Conservation (phyloP, 2,888 invertebrate genomes). For the Noctua fimbriata region DNA sequence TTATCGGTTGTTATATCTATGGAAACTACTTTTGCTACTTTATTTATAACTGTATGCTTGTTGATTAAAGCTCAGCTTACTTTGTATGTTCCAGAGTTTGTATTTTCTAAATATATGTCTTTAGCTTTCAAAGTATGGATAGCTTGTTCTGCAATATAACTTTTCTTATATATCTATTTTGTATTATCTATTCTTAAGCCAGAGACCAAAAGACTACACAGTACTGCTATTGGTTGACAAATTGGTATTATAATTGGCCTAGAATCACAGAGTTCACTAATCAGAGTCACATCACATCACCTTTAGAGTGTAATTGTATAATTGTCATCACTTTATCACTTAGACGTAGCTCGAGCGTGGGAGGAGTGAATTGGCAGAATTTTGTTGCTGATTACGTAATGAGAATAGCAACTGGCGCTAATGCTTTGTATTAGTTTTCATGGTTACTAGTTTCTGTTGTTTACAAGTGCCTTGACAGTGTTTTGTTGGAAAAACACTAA, state of each 20-base stretch:
- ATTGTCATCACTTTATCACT: conserved; percentile 39
- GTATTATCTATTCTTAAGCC: conserved; percentile 12
- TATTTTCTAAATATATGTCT: conserved; percentile 6
- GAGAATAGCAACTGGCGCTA: conserved; percentile 33
- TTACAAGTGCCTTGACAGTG: not conserved
- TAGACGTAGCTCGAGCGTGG: conserved; percentile 48
- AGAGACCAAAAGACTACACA: conserved; percentile 47
- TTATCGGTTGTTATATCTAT: conserved; percentile 3
- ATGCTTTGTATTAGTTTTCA: conserved; percentile 12
- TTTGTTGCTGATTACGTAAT: conserved; percentile 39
- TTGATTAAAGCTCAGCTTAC: conserved; percentile 1
- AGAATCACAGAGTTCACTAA: conserved; percentile 51
- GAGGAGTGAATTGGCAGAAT: conserved; percentile 30
- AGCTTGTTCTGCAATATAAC: conserved; percentile 17
- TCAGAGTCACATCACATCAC: conserved; percentile 47
- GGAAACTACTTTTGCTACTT: not conserved
- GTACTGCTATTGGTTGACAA: conserved; percentile 78
- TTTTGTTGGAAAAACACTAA: not conserved
- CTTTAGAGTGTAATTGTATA: conserved; percentile 34
- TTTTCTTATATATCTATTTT: not conserved
- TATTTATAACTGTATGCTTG: conserved; percentile 23
- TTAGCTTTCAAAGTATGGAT: conserved; percentile 15
- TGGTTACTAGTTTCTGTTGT: not conserved
- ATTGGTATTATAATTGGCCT: conserved; percentile 47
- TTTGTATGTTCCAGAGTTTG: not conserved